Base-by-base conservation (phyloP, 2,113 vertebrate species). In the Aphelocoma coerulescens region DNA sequence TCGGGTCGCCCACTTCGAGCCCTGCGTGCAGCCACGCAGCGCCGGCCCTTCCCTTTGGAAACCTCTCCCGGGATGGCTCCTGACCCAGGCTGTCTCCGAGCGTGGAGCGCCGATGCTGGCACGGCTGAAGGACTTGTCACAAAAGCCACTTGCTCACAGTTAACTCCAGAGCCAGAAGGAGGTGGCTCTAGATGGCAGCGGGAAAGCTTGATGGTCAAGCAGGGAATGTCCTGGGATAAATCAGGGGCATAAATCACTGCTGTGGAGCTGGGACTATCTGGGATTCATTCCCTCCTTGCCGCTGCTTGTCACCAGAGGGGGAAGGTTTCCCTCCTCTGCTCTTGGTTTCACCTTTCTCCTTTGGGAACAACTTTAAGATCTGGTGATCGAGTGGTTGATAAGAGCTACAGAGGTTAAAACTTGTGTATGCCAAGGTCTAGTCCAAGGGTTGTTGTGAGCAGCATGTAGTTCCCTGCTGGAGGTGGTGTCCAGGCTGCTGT, bases 31-130 rank as follows among this genome's bases (percentile, higher is more conserved):
- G 71, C 65, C 10, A 0, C 7, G 2, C 12, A 2, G 54, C 7
- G 16, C 30, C 1, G 2, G 33, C 73, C 7, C 69, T 55, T 30
- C 24, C 33, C 71, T 23, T 24, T 1, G 16, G 58, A 26, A n/a
- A 3, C 26, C 39, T 39, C 16, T 37, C 22, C 63, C 13, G 41
- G 20, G 12, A 5, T 3, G 57, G 9, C 32, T 88, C 35, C 85
- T 20, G 71, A 1, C 3, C 52, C 22, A 0, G 77, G 43, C 62
- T 23, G 32, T 2, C 12, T 0, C 58, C 2, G 0, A 44, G 76
- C 2, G 0, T 3, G 37, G 12, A 23, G 83, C 79, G 28, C 1
- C 0, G 52, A 2, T 3, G 28, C 71, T 46, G 54, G 59, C 48
- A 27, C 13, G 1, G 30, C 54, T 14, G 1, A 10, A n/a, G 57